These are phyloP conservation scores for Lithophane socia DNA, from an alignment of 2,888 invertebrate species.

Conservation along the genomic window DNA sequence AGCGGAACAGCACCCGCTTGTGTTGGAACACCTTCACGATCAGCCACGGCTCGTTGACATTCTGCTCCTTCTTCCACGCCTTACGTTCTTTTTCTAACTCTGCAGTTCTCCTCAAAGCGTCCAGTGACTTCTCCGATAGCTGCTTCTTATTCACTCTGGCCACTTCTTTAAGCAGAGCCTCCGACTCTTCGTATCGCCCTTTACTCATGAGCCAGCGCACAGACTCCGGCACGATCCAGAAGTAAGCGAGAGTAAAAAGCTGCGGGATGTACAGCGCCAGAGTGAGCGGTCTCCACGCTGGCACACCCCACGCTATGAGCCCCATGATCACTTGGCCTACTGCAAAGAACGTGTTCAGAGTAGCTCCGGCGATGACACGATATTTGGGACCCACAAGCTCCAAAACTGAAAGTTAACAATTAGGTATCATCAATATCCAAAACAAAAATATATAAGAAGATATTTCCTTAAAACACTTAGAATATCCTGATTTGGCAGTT, in stretches of 20 bases:
- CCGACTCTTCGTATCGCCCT: conserved; percentile 92
- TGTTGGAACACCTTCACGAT: conserved; percentile 77
- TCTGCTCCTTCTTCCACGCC: conserved; percentile 59
- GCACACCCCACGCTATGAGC: conserved; percentile 92
- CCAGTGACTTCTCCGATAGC: conserved; percentile 79
- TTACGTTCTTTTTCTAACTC: conserved; percentile 74
- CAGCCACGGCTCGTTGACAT: conserved; percentile 76
- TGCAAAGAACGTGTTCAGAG: conserved; percentile 93
- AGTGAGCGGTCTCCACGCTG: conserved; percentile 92
- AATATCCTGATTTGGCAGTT: conserved; percentile 54
- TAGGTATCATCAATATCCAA: background rate
- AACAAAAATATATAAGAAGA: background rate
- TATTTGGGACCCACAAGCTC: conserved; percentile 94
- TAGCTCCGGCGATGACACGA: conserved; percentile 93
- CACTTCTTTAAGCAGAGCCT: conserved; percentile 90
- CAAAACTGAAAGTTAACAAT: conserved; percentile 87
- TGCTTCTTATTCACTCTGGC: conserved; percentile 90
- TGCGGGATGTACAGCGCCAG: conserved; percentile 93
- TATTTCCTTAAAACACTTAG: background rate
- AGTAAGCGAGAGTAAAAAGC: conserved; percentile 91
- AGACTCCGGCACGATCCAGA: conserved; percentile 93
- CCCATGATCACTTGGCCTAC: conserved; percentile 93
- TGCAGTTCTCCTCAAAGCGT: conserved; percentile 72
- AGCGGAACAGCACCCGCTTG: conserved; percentile 75
- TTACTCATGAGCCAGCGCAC: conserved; percentile 94